A percentile compares a stretch with the other conserved stretches of the same genome.
Conservation (phyloP, 2,888 invertebrate genomes). For the Lochmaea capreae region DNA sequence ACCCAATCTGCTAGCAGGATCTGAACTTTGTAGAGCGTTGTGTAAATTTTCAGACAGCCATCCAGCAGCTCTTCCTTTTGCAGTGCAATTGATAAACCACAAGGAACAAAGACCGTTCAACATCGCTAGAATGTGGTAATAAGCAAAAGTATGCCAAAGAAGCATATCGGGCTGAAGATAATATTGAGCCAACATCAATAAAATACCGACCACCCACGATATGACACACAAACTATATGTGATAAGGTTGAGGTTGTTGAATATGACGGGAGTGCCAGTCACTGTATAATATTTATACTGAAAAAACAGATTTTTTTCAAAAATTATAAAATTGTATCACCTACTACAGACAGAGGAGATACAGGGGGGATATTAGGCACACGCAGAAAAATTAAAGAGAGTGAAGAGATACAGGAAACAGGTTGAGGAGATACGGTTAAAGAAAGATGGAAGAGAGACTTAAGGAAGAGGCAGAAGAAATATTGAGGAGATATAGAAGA, state of each 20-base stretch:
- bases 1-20: conserved; percentile 74
- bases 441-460: too few species aligned
- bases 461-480: too few species aligned
- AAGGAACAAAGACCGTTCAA: conserved; percentile 77
- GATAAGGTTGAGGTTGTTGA: conserved; percentile 72
- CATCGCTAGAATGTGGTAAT: conserved; percentile 81
- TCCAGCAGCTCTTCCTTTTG: conserved; percentile 67
- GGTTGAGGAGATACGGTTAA: too few species aligned
- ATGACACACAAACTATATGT: conserved; percentile 76
- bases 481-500: too few species aligned
- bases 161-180: conserved; percentile 79
- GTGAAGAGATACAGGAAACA: too few species aligned
- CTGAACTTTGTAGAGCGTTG: conserved; percentile 72
- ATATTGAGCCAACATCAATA: conserved; percentile 76
- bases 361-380: too few species aligned
- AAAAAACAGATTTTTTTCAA: neutral
- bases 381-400: too few species aligned
- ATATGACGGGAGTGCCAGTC: conserved; percentile 74
- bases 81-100: conserved; percentile 69
- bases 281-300: conserved; percentile 72
- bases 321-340: too few species aligned
- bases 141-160: conserved; percentile 79
- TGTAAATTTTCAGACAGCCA: conserved; percentile 75
- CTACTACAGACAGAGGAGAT: too few species aligned
- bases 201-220: conserved; percentile 75